Evolutionary conservation across 2,888 invertebrate genomes (phyloP).

Genomic region (Volucella inanis): DNA sequence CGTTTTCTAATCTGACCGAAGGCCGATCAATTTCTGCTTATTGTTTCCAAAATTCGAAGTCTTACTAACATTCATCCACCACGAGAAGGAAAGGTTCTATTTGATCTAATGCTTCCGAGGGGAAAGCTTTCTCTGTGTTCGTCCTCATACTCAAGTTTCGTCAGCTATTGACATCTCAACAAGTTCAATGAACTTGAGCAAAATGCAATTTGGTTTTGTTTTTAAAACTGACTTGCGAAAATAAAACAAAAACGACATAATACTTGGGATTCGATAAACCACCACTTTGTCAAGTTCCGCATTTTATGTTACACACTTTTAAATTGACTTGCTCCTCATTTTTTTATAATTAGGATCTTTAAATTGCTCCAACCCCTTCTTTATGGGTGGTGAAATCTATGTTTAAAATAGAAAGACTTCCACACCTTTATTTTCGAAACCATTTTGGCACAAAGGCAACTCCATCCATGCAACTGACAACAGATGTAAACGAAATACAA

Average conservation of each 20-base stretch:
- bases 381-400: neutral
- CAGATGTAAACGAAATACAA: constrained; percentile 48
- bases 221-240: neutral
- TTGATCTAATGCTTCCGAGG: no score
- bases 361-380: neutral
- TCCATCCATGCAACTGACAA: constrained; percentile 61
- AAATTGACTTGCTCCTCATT: neutral
- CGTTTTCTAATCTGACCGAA: no score
- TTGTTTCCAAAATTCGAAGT: no score
- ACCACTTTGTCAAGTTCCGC: no score
- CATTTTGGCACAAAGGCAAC: constrained; percentile 60
- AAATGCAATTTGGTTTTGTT: no score
- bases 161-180: neutral
- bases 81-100: no score
- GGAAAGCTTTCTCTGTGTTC: no score
- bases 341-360: neutral
- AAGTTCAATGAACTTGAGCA: neutral
- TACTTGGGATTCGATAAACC: no score
- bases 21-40: no score
- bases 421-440: constrained; percentile 63
- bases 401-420: constrained; percentile 34
- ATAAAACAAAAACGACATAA: neutral
- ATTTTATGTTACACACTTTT: no score
- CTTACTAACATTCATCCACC: no score
- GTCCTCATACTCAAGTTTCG: no score